A percentile compares a stretch with the other conserved stretches of the same genome.
Evolutionary conservation across 2,888 invertebrate species (phyloP).

Genomic region (Brenthis hecate): DNA sequence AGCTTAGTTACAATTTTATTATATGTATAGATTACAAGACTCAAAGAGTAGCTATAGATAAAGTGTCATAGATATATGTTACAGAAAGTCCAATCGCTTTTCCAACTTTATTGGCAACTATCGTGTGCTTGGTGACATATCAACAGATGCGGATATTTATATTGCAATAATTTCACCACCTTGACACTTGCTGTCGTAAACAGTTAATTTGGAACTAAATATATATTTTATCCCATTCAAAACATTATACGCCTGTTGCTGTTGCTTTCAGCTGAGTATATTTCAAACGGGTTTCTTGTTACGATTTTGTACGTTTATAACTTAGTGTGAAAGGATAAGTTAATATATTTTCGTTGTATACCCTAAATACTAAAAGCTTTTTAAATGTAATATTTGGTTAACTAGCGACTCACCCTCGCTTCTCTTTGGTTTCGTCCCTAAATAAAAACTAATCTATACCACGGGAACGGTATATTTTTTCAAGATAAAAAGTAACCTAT

Average conservation of each 20-base stretch:
- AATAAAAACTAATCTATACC: too few relatives aligned
- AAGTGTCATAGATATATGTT: too few relatives aligned
- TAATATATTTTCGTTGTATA: slow-evolving; percentile 15
- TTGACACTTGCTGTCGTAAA: slow-evolving; percentile 58
- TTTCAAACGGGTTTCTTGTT: not conserved
- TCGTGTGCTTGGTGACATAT: slow-evolving; percentile 53
- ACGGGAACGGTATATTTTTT: too few relatives aligned
- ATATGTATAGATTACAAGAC: too few relatives aligned
- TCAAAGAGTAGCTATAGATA: too few relatives aligned
- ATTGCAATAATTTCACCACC: slow-evolving; percentile 54
- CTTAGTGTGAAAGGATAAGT: not conserved
- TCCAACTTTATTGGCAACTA: slow-evolving; percentile 54
- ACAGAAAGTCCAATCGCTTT: slow-evolving; percentile 39
- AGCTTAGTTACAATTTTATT: too few relatives aligned
- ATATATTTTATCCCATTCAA: slow-evolving; percentile 13
- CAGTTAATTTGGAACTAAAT: slow-evolving; percentile 60
- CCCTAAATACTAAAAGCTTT: slow-evolving; percentile 40
- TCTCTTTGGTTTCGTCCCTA: too few relatives aligned
- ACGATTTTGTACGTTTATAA: not conserved
- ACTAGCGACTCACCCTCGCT: too few relatives aligned
- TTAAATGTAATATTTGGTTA: too few relatives aligned
- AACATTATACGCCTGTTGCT: slow-evolving; percentile 6
- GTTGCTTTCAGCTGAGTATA: slow-evolving; percentile 12
- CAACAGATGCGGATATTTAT: slow-evolving; percentile 56
- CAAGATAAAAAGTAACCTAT: too few relatives aligned